These are phyloP conservation scores for Seira sanloemensis DNA, from an alignment of 2,888 invertebrate species.

Conservation along the genomic window DNA sequence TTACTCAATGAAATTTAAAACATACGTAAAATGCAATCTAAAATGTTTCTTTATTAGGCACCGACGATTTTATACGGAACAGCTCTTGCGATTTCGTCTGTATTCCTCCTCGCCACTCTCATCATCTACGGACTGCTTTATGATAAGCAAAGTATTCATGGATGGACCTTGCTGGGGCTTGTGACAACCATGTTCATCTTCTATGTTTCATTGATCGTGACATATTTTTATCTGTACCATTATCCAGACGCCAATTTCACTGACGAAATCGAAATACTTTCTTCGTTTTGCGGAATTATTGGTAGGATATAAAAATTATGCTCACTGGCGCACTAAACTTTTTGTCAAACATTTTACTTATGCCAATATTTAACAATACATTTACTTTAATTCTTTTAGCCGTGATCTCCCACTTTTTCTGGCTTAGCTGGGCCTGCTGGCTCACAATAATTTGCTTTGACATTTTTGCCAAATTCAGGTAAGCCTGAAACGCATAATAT, in stretches of 20 bases:
- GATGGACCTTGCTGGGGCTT: slow-evolving; percentile 49
- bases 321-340: too few relatives aligned
- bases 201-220: slow-evolving; percentile 36
- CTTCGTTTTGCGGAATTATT: slow-evolving; percentile 37
- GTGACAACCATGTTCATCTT: slow-evolving; percentile 46
- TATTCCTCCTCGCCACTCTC: slow-evolving; percentile 53
- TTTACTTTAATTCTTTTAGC: slow-evolving; percentile 40
- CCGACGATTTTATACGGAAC: slow-evolving; percentile 44
- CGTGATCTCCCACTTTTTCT: slow-evolving; percentile 57
- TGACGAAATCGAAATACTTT: slow-evolving; percentile 11
- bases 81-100: slow-evolving; percentile 23
- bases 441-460: slow-evolving; percentile 63
- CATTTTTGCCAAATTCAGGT: slow-evolving; percentile 63
- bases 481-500: too few relatives aligned
- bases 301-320: too few relatives aligned
- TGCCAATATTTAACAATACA: neutral
- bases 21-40: neutral
- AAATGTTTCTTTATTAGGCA: neutral
- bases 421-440: slow-evolving; percentile 60
- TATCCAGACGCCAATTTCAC: slow-evolving; percentile 18
- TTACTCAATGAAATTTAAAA: neutral
- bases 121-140: slow-evolving; percentile 52
- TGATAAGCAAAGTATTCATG: slow-evolving; percentile 65
- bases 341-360: neutral
- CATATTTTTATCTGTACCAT: slow-evolving; percentile 40